phyloP scores from a whole-genome alignment of 2,888 invertebrate species.

The Orthosia gracilis region DNA sequence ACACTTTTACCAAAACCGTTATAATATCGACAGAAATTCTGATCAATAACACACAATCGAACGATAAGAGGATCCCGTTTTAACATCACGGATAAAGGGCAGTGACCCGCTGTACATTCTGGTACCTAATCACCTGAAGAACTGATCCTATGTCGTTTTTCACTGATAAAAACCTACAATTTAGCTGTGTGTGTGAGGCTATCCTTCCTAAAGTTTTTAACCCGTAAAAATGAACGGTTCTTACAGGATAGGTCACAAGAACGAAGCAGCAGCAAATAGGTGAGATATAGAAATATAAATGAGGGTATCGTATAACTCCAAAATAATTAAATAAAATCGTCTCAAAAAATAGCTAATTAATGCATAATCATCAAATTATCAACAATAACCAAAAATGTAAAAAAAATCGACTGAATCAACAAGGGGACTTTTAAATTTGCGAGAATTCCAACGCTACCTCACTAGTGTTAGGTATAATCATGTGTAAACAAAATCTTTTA shows the following conservation, averaged over 20 bases:
- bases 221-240: too few species aligned
- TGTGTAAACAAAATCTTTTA: conserved; percentile 13
- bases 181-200: too few species aligned
- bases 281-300: too few species aligned
- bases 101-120: conserved; percentile 29
- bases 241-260: too few species aligned
- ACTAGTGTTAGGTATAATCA: background rate
- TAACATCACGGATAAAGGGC: conserved; percentile 24
- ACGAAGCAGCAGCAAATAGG: too few species aligned
- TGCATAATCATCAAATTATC: conserved; percentile 11
- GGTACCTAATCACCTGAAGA: too few species aligned
- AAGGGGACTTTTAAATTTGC: conserved; percentile 3
- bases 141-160: too few species aligned
- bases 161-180: too few species aligned
- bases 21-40: conserved; percentile 30
- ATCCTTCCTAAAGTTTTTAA: too few species aligned
- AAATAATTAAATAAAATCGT: background rate
- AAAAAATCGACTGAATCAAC: background rate
- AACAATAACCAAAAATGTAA: background rate
- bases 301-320: too few species aligned
- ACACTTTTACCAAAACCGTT: conserved; percentile 44
- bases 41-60: conserved; percentile 52
- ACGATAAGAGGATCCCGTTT: conserved; percentile 48
- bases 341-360: conserved; percentile 1
- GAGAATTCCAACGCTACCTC: conserved; percentile 5